These are phyloP conservation scores for Apodemia zela DNA, from an alignment of 2,888 invertebrate species.

Conservation along the genomic window DNA sequence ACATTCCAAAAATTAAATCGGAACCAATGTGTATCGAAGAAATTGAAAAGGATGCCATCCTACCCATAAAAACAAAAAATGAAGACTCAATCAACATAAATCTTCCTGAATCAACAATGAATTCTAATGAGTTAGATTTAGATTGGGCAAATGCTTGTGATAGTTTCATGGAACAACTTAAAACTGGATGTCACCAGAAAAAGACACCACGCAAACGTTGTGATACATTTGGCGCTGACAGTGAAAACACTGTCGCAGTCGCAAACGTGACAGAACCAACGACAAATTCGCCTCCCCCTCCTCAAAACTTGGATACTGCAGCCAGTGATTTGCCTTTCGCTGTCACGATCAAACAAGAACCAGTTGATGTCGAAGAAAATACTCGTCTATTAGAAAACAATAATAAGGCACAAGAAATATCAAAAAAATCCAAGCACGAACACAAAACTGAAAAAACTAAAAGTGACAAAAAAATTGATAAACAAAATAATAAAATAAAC, in stretches of 20 bases:
- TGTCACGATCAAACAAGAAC: conserved; percentile 53
- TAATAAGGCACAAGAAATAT: conserved; percentile 20
- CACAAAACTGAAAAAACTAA: conserved; percentile 42
- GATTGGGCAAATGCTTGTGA: conserved; percentile 88
- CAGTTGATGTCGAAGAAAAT: conserved; percentile 56
- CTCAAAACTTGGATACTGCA: conserved; percentile 42
- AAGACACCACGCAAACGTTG: conserved; percentile 74
- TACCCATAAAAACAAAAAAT: conserved; percentile 62
- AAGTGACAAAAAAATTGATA: conserved; percentile 44
- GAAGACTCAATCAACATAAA: conserved; percentile 43
- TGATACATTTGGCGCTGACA: conserved; percentile 47
- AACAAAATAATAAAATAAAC: conserved; percentile 41
- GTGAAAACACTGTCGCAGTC: conserved; percentile 39
- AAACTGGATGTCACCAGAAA: conserved; percentile 80
- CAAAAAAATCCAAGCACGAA: conserved; percentile 33
- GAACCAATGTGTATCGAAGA: conserved; percentile 85
- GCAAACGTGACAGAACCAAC: conserved; percentile 33
- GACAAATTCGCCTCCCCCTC: conserved; percentile 26
- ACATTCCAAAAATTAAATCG: conserved; percentile 82
- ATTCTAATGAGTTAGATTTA: conserved; percentile 52
- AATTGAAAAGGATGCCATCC: conserved; percentile 80
- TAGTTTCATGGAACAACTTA: conserved; percentile 88
- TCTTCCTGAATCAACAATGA: conserved; percentile 30
- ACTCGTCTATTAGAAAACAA: conserved; percentile 29
- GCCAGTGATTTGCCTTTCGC: conserved; percentile 21